A percentile compares a stretch with the other conserved stretches of the same genome.
Conservation (phyloP, 2,888 invertebrate species). For the Lasioglossum villosulum region DNA sequence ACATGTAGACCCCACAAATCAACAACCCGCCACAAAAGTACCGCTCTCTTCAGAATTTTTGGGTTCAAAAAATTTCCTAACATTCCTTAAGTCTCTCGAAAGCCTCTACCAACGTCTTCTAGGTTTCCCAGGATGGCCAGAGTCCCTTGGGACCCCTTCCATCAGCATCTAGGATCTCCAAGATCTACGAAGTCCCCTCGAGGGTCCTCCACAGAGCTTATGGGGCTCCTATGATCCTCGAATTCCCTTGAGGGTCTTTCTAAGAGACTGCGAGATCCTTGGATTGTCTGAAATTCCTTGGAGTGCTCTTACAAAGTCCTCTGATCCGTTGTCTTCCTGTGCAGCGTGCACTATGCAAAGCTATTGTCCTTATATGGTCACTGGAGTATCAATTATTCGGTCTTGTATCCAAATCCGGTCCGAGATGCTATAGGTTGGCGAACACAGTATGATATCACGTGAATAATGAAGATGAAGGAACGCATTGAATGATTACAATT, state of each 20-base stretch:
- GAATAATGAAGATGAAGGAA: no score
- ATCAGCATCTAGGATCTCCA: background rate
- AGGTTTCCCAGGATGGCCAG: background rate
- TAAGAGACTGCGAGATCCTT: background rate
- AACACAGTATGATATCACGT: no score
- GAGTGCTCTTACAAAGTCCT: constrained; percentile 7
- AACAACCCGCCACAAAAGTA: background rate
- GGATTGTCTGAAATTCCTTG: constrained; percentile 7
- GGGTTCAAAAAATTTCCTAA: background rate
- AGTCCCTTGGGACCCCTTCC: background rate
- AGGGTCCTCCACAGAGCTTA: background rate
- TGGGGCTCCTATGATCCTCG: background rate
- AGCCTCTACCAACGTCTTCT: background rate
- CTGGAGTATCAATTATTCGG: background rate
- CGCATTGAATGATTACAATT: no score
- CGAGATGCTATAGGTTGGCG: background rate
- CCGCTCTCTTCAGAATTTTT: background rate
- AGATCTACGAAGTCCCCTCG: background rate
- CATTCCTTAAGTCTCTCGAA: background rate
- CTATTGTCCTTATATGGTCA: background rate
- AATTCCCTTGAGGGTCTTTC: background rate
- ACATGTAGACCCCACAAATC: background rate
- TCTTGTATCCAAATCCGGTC: background rate
- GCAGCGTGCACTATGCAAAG: background rate
- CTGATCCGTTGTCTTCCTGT: background rate